Base-by-base conservation (phyloP, 2,113 vertebrate genomes). In the Tragelaphus scriptus region DNA sequence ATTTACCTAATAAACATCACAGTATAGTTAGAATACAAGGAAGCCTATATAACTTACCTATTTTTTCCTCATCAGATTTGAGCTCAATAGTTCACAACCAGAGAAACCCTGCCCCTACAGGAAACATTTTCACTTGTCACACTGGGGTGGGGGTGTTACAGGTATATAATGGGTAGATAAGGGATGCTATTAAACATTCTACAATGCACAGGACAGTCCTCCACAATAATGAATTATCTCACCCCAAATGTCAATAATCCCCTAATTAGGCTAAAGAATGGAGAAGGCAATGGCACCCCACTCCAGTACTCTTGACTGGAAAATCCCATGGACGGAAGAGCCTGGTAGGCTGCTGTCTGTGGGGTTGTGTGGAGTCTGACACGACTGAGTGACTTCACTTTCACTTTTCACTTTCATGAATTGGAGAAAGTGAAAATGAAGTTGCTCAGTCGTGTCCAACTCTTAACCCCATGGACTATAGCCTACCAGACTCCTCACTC, bases 1-100 rank as follows among this genome's bases (percentile, higher is more conserved):
- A 98, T 98, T 99, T 97, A 98, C 98, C 99, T 99, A 95, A 95
- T 85, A 97, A 96, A 91, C 36, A 98, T 97, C 51, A 98, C 56
- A 53, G 32, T 59, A 88, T 15, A 71, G 77, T 98, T 82, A 98
- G 88, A 94, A 97, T n/a, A 88, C 71, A 91, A 77, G 68, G 47
- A 93, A 61, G 26, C 8, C 56, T 30, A 68, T 14, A 32, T 13
- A 94, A 81, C 12, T 79, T n/a, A 87, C n/a, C 49, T 55, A 19
- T 30, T 32, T 90, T 53, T 56, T 51, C 16, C 71, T 88, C 9
- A 44, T 49, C 88, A 96, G 26, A 71, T 51, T 68, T 77, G 56
- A 28, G 16, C 26, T 92, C 68, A 77, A n/a, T 75, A 30, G 47
- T 94, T 96, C 61, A 81, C 63, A 68, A 86, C 16, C 28, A 36